Conservation (phyloP, 2,888 invertebrate species). For the Leucania comma region DNA sequence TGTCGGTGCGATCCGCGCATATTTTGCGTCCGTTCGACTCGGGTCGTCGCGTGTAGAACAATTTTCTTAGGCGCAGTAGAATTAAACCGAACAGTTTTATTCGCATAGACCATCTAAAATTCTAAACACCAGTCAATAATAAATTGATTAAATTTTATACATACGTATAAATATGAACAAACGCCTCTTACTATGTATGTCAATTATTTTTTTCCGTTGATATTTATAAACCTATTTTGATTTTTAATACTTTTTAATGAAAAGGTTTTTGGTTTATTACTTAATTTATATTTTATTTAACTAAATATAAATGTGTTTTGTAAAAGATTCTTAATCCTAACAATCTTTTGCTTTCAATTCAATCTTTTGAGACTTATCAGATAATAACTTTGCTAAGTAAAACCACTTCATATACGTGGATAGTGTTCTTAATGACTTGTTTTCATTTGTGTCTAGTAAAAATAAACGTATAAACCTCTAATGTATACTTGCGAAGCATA, state of each 20-base stretch:
- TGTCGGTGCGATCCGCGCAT: conserved; percentile 66
- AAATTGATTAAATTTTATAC: neutral
- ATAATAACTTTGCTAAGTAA: conserved; percentile 2
- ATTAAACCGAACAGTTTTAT: conserved; percentile 9
- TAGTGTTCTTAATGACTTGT: conserved; percentile 3
- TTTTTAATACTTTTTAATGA: neutral
- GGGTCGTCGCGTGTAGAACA: conserved; percentile 43
- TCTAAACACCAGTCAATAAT: neutral
- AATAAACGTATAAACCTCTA: conserved; percentile 18
- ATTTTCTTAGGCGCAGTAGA: conserved; percentile 11
- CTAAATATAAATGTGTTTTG: conserved; percentile 4
- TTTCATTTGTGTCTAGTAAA: conserved; percentile 38
- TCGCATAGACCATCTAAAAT: neutral
- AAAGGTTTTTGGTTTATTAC: neutral
- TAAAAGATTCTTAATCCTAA: neutral
- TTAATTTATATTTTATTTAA: neutral
- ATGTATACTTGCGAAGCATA: conserved; percentile 19
- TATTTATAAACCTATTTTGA: neutral
- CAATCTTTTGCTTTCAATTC: neutral
- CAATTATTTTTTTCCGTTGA: neutral
- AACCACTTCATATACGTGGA: neutral
- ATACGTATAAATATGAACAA: neutral
- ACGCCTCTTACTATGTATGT: neutral
- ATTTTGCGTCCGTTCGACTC: conserved; percentile 64
- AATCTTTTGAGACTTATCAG: neutral